These are phyloP conservation scores for Hipposideros larvatus DNA, from an alignment of 2,797 vertebrate genomes.

Conservation along the genomic window DNA sequence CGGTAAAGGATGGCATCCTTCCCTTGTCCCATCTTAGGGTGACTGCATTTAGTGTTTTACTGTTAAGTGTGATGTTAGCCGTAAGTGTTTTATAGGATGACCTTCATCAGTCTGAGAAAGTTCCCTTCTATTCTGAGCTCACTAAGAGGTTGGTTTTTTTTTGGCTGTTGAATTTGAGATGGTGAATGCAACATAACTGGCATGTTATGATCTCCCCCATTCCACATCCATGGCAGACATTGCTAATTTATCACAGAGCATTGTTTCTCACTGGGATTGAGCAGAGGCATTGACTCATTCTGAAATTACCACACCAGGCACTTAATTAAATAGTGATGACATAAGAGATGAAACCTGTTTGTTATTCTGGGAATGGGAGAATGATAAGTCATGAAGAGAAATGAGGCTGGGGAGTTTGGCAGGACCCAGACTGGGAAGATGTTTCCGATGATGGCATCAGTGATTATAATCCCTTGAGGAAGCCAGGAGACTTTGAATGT, in stretches of 20 bases:
- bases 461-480: not conserved
- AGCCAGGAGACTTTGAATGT: not conserved
- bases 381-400: not conserved
- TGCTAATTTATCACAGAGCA: not conserved
- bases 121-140: not conserved
- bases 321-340: not conserved
- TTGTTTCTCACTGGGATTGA: not conserved
- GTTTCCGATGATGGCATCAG: not conserved
- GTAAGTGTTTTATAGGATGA: not conserved
- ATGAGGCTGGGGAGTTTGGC: not conserved
- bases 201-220: too few species aligned
- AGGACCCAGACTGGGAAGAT: not conserved
- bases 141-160: not conserved
- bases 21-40: not conserved
- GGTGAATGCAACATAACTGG: not conserved
- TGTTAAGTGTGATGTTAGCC: not conserved
- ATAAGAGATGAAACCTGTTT: not conserved
- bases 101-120: not conserved
- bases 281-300: not conserved
- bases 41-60: not conserved
- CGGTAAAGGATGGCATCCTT: not conserved
- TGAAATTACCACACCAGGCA: not conserved
- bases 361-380: constrained; percentile 14
- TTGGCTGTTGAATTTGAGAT: not conserved
- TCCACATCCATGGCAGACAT: not conserved